Evolutionary conservation across 2,113 vertebrate genomes (phyloP).

Genomic region (Muntiacus muntjak): DNA sequence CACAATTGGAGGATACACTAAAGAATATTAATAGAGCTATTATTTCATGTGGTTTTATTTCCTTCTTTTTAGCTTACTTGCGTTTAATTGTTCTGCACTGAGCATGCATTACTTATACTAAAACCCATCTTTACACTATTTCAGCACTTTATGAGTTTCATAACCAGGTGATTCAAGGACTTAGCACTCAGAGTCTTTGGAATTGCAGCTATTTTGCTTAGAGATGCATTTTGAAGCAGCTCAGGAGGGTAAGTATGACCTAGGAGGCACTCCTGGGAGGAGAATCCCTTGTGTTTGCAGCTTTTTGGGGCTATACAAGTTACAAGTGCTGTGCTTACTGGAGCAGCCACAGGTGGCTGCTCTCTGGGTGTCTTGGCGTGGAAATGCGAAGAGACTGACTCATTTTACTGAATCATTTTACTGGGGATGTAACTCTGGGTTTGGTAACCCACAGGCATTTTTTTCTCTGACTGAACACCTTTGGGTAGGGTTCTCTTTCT

Average conservation of each 20-base stretch:
- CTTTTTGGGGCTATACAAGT: conserved; percentile 27
- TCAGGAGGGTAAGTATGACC: neutral
- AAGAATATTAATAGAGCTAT: neutral
- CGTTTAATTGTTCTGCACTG: neutral
- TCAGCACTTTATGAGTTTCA: conserved; percentile 31
- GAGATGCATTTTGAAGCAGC: conserved; percentile 10
- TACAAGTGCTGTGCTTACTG: neutral
- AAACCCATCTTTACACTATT: neutral
- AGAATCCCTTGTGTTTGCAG: conserved; percentile 39
- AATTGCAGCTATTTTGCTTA: conserved; percentile 38
- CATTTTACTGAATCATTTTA: conserved; percentile 49
- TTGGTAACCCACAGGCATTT: conserved; percentile 58
- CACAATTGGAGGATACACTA: neutral
- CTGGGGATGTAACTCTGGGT: conserved; percentile 1
- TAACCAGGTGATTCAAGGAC: conserved; percentile 32
- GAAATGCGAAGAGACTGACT: conserved; percentile 23
- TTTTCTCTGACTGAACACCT: neutral
- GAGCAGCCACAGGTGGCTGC: neutral
- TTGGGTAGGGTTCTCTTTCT: neutral
- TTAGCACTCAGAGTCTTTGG: neutral
- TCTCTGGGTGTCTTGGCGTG: neutral
- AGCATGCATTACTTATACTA: neutral
- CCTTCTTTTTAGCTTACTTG: neutral
- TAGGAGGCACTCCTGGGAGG: neutral
- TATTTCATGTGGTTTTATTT: neutral